Conservation (phyloP, 1,140 invertebrate genomes). For the Drosophila sp. region DNA sequence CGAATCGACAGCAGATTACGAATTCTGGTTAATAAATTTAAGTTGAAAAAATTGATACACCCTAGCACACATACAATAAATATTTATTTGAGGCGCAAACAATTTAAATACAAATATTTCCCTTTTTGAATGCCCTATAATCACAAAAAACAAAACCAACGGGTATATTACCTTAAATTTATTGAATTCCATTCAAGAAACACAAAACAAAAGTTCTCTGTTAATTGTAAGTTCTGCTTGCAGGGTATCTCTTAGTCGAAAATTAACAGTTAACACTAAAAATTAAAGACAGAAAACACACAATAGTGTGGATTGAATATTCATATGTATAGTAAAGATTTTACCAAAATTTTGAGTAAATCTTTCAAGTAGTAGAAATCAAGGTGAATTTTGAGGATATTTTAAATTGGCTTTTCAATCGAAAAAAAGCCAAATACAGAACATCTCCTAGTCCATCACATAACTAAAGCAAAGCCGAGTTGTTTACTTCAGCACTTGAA, state of each 20-base stretch:
- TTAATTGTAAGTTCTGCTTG: background rate
- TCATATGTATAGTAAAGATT: too few relatives aligned
- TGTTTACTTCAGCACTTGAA: slow-evolving; percentile 23
- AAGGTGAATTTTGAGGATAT: too few relatives aligned
- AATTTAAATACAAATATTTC: slow-evolving; percentile 14
- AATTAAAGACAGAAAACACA: background rate
- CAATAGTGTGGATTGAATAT: too few relatives aligned
- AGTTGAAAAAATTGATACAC: too few relatives aligned
- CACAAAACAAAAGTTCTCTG: too few relatives aligned
- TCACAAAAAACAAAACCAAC: background rate
- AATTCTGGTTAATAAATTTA: too few relatives aligned
- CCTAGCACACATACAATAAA: slow-evolving; percentile 33
- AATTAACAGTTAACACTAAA: background rate
- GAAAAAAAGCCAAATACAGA: background rate
- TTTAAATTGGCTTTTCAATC: background rate
- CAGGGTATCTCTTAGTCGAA: background rate
- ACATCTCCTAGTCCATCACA: background rate
- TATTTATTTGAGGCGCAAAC: slow-evolving; percentile 29
- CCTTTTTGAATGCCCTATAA: background rate
- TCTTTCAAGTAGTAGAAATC: too few relatives aligned
- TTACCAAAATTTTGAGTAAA: too few relatives aligned
- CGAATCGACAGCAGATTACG: too few relatives aligned
- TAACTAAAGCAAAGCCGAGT: background rate
- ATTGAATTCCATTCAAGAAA: too few relatives aligned
- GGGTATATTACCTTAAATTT: background rate